Evolutionary conservation across 2,888 invertebrate species (phyloP).

Genomic region (Drosophila heteroneura): DNA sequence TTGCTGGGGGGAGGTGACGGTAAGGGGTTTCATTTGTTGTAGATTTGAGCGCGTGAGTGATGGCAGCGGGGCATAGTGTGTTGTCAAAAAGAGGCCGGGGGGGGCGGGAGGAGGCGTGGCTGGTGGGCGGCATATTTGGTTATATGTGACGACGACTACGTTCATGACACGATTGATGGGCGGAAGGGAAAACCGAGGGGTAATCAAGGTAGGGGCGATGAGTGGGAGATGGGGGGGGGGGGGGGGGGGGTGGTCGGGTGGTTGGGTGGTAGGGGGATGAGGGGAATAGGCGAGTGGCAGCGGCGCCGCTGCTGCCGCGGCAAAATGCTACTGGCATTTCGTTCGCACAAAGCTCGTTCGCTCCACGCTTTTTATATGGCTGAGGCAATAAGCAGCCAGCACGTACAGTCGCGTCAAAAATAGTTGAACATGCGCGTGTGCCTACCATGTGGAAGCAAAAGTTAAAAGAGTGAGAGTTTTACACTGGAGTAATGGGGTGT

Average conservation of each 20-base stretch:
- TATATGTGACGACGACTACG: conserved; percentile 55
- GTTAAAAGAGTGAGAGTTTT: conserved; percentile 11
- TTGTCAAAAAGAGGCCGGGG: background rate
- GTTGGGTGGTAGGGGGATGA: background rate
- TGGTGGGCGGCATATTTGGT: conserved; percentile 60
- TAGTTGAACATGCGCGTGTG: conserved; percentile 75
- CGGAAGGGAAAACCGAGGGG: conserved; percentile 21
- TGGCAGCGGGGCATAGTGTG: conserved; percentile 18
- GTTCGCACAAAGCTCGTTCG: conserved; percentile 78
- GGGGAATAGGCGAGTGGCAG: conserved; percentile 41
- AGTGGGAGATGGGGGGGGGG: background rate
- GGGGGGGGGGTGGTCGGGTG: background rate
- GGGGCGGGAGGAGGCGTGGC: conserved; percentile 13
- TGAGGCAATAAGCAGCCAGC: conserved; percentile 64
- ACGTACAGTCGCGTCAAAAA: conserved; percentile 79
- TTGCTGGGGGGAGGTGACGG: background rate
- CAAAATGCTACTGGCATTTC: conserved; percentile 82
- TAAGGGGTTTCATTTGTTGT: conserved; percentile 43
- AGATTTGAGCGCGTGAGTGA: conserved; percentile 53
- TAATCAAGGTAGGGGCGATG: conserved; percentile 15
- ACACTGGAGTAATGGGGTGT: conserved; percentile 8
- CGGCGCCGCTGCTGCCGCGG: conserved; percentile 63
- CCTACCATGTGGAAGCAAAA: conserved; percentile 19
- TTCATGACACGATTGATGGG: conserved; percentile 40
- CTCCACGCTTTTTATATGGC: conserved; percentile 78